These are phyloP conservation scores for Cotesia congregata DNA, from an alignment of 2,888 invertebrate species.

Conservation along the genomic window DNA sequence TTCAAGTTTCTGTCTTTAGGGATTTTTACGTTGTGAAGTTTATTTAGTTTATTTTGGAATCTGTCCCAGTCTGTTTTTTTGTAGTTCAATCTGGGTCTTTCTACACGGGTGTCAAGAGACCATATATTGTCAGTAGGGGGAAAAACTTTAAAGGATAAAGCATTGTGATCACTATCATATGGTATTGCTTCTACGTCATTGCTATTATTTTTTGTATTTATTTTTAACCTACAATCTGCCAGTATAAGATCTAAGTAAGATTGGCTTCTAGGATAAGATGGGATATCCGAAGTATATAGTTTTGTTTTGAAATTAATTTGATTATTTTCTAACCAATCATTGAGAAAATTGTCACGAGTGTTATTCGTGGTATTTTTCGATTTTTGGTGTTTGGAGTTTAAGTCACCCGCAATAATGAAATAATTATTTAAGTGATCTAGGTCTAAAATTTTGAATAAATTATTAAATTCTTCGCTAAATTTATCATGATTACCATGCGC, in stretches of 20 bases:
- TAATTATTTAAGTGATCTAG: background rate
- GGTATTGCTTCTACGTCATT: constrained; percentile 23
- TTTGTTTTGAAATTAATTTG: background rate
- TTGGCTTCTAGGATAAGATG: background rate
- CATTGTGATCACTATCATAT: constrained; percentile 27
- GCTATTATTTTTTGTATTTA: background rate
- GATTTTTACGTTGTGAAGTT: background rate
- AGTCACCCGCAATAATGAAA: constrained; percentile 9
- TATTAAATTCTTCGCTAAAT: background rate
- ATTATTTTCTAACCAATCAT: background rate
- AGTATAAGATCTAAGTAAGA: constrained; percentile 17
- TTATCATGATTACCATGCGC: background rate
- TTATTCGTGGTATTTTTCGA: background rate
- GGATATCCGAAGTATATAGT: background rate
- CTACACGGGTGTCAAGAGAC: background rate
- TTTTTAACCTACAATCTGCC: constrained; percentile 25
- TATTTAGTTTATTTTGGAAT: constrained; percentile 7
- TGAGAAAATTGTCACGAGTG: constrained; percentile 22
- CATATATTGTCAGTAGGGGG: background rate
- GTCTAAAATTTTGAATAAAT: background rate
- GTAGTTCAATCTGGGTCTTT: constrained; percentile 5
- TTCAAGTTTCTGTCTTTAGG: constrained; percentile 5
- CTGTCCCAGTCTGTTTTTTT: constrained; percentile 25
- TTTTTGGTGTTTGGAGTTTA: constrained; percentile 16
- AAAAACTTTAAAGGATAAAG: constrained; percentile 5